A percentile compares a stretch with the other conserved stretches of the same genome.
Evolutionary conservation across 2,888 invertebrate species (phyloP).

Genomic region (Phasia obesa): DNA sequence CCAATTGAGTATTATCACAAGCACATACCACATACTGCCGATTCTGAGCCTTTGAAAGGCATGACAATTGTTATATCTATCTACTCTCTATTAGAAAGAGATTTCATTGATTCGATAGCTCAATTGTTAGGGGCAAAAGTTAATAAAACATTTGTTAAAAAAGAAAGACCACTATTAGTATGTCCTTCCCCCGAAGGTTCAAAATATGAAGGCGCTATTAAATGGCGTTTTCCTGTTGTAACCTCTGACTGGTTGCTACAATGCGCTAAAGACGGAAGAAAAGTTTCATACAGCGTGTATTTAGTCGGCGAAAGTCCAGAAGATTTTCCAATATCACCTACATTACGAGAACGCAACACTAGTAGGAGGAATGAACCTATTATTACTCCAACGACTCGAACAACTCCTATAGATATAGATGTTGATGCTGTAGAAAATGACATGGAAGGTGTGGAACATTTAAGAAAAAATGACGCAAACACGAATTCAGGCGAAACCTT

Average conservation of each 20-base stretch:
- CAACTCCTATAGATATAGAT: constrained; percentile 54
- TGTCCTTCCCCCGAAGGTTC: constrained; percentile 89
- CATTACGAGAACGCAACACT: constrained; percentile 73
- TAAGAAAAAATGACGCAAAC: constrained; percentile 3
- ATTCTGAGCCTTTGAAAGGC: constrained; percentile 84
- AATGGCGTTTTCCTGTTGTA: constrained; percentile 93
- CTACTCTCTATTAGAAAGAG: constrained; percentile 88
- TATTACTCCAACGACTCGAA: constrained; percentile 20
- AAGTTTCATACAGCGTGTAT: constrained; percentile 84
- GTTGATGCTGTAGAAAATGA: constrained; percentile 72
- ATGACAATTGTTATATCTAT: constrained; percentile 92
- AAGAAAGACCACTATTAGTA: constrained; percentile 91
- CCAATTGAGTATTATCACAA: constrained; percentile 88
- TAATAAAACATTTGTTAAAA: constrained; percentile 87
- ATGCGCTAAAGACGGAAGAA: constrained; percentile 85
- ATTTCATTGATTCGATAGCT: constrained; percentile 88
- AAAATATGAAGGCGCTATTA: constrained; percentile 91
- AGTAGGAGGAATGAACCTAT: constrained; percentile 53
- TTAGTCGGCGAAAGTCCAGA: constrained; percentile 84
- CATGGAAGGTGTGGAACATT: constrained; percentile 43
- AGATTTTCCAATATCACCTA: constrained; percentile 78
- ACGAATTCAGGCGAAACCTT: constrained; percentile 54
- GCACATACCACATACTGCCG: constrained; percentile 84
- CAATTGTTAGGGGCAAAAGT: constrained; percentile 88
- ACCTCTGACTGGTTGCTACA: constrained; percentile 89